Conservation (phyloP, 1,140 invertebrate species). For the Homalodisca vitripennis region DNA sequence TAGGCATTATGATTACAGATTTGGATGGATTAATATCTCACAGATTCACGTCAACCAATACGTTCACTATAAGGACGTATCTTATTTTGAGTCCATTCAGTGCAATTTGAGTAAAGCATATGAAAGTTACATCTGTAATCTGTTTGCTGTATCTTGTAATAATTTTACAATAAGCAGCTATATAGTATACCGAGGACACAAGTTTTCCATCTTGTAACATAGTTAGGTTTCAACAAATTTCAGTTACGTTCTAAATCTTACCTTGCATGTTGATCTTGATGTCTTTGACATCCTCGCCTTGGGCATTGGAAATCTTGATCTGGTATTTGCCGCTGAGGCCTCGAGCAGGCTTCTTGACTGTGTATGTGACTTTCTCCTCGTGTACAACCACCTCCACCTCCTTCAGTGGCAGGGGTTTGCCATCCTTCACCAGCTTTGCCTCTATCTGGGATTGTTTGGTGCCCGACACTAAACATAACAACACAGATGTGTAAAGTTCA, state of each 20-base stretch:
- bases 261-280: conserved; percentile 84
- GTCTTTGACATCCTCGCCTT: conserved; percentile 83
- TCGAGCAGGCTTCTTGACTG: conserved; percentile 84
- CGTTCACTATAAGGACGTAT: no score
- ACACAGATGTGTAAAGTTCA: no score
- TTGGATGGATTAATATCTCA: no score
- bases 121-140: no score
- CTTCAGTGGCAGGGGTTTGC: conserved; percentile 79
- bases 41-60: no score
- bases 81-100: no score
- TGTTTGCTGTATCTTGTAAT: no score
- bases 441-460: conserved; percentile 82
- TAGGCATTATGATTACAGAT: no score
- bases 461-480: conserved; percentile 72
- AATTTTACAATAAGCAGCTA: no score
- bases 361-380: conserved; percentile 88
- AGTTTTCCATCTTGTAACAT: no score
- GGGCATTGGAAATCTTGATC: conserved; percentile 81
- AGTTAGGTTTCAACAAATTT: neutral
- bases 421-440: conserved; percentile 86
- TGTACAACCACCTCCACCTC: conserved; percentile 85
- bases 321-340: conserved; percentile 81
- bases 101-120: no score
- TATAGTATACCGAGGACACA: no score
- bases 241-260: conserved; percentile 41